These are phyloP conservation scores for Monoplex corrugatus DNA, from an alignment of 2,888 invertebrate species.

Conservation along the genomic window DNA sequence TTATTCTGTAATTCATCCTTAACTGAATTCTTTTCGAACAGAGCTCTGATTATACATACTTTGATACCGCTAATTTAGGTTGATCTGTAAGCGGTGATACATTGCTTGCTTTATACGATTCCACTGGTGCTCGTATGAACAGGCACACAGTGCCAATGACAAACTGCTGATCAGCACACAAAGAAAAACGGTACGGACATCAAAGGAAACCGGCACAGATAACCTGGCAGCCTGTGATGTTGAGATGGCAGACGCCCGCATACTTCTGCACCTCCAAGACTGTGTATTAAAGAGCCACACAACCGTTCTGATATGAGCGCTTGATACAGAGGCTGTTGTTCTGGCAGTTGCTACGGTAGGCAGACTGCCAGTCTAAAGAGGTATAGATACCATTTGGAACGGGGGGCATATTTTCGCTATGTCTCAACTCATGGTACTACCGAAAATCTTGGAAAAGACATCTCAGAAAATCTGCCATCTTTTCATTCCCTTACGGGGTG, in stretches of 20 bases:
- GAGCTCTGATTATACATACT: no score
- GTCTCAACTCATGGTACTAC: constrained; percentile 58
- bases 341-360: constrained; percentile 49
- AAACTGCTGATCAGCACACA: constrained; percentile 13
- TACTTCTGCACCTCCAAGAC: constrained; percentile 52
- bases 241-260: constrained; percentile 58
- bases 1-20: no score
- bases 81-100: no score
- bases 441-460: constrained; percentile 47
- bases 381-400: constrained; percentile 59
- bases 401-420: constrained; percentile 54
- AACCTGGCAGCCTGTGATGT: constrained; percentile 53
- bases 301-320: constrained; percentile 47
- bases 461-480: constrained; percentile 46
- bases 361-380: constrained; percentile 24
- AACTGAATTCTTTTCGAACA: no score
- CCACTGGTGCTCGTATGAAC: no score
- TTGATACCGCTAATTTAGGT: no score
- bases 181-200: constrained; percentile 26
- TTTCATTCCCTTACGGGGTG: constrained; percentile 60
- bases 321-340: constrained; percentile 58
- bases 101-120: no score
- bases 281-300: constrained; percentile 35
- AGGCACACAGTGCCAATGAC: neutral
- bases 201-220: constrained; percentile 18